These are phyloP conservation scores for Orycteropus afer DNA, from an alignment of 2,113 vertebrate genomes.

Conservation along the genomic window DNA sequence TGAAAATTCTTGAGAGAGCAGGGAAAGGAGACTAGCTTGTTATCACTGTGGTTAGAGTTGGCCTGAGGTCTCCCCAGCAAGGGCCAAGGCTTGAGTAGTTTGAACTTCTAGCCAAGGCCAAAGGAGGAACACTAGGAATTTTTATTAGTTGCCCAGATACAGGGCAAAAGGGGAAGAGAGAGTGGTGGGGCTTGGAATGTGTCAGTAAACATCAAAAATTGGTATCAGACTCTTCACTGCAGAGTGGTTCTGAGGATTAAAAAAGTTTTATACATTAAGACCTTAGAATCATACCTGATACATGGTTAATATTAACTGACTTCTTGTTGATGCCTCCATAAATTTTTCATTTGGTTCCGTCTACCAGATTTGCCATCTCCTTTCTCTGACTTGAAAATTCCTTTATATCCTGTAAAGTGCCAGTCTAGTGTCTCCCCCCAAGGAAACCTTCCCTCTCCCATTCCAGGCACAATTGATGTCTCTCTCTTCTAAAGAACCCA, in stretches of 20 bases:
- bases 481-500: neutral
- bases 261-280: neutral
- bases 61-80: neutral
- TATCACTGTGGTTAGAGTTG: neutral
- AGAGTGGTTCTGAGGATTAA: neutral
- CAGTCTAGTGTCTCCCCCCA: neutral
- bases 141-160: neutral
- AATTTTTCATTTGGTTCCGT: neutral
- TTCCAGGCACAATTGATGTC: neutral
- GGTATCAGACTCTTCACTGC: neutral
- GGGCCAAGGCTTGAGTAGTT: neutral
- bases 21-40: neutral
- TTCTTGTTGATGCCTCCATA: neutral
- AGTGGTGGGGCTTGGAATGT: neutral
- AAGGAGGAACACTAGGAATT: neutral
- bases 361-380: neutral
- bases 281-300: neutral
- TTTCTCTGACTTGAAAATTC: neutral
- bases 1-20: neutral
- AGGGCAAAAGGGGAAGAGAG: neutral
- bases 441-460: neutral
- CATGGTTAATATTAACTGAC: neutral
- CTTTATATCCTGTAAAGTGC: neutral
- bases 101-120: neutral
- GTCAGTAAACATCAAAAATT: neutral